Evolutionary conservation across 2,113 vertebrate genomes (phyloP), one percentile per base, ranked within the genome.

Genomic region (Thunnus maccoyii): DNA sequence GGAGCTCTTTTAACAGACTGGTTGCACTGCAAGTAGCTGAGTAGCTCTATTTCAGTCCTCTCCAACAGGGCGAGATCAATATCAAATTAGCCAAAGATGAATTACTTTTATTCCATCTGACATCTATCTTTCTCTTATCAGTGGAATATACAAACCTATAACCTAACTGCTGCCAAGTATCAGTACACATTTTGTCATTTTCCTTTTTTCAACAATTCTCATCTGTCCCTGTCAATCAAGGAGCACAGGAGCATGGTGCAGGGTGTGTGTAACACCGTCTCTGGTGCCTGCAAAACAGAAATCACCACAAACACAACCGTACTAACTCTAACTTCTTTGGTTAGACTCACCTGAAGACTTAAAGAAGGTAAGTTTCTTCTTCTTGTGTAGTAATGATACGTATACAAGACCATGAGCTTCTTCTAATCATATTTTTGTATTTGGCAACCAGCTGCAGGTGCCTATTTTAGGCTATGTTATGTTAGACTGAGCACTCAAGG

Each of bases 191-290:
- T 20, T 9, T 66, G 71, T 72, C 61, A 18, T 70, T 89, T 89
- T 75, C 74, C 46, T 63, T 82, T 88, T 83, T 84, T 77, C 63
- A 67, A 54, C 52, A 2, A 12, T 63, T 15, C 52, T 73, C 95
- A 94, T 83, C 91, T 94, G 95, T 91, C 72, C 78, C 87, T 92
- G 95, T 93, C 95, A 89, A 18, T 96, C 95, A 94, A 55, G 10
- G 11, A 71, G 58, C 54, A 57, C 17, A 65, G 61, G 65, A 50
- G 50, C 83, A 56, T 41, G 60, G 64, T 65, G 78, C 76, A 87
- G 63, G 67, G 62, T 68, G 41, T 83, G 78, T 57, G 3, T 57
- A 16, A 78, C 73, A 5, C 77, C 2, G 65, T 75, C 65, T 78
- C 55, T 72, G 76, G n/a, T 58, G 41, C 20, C 32, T 60, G 25